Percentiles rank a stretch among this genome's conserved stretches.
Evolutionary conservation across 2,113 vertebrate species (phyloP).

Genomic region (Oncorhynchus gorbuscha): DNA sequence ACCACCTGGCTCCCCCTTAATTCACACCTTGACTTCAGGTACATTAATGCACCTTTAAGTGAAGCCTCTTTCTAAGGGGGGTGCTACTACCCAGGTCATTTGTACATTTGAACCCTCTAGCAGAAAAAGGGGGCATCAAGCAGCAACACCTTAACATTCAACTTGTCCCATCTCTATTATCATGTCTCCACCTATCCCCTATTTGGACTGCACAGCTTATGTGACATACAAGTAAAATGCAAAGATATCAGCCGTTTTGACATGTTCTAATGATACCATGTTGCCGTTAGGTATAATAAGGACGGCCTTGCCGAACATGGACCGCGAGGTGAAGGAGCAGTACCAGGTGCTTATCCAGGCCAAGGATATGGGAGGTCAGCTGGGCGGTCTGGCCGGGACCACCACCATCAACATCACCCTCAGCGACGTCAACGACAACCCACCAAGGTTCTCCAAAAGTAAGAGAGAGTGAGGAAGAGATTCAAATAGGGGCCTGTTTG

Average conservation of each 20-base stretch:
- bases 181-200: slow-evolving; percentile 17
- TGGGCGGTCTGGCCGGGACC: slow-evolving; percentile 93
- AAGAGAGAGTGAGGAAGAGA: slow-evolving; percentile 27
- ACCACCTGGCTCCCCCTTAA: too few relatives aligned
- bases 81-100: slow-evolving; percentile 23
- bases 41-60: slow-evolving; percentile 9
- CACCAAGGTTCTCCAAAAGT: slow-evolving; percentile 98
- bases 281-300: slow-evolving; percentile 85
- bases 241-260: too few relatives aligned
- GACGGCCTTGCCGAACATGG: slow-evolving; percentile 98
- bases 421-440: slow-evolving; percentile 98
- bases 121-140: background rate
- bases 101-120: slow-evolving; percentile 9
- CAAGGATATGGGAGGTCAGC: slow-evolving; percentile 98
- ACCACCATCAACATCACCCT: slow-evolving; percentile 94
- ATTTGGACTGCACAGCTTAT: slow-evolving; percentile 36
- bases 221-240: slow-evolving; percentile 11
- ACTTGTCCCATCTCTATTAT: slow-evolving; percentile 27
- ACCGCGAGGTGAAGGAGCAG: slow-evolving; percentile 95
- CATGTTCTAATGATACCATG: too few relatives aligned
- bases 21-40: too few relatives aligned
- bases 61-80: background rate
- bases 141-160: slow-evolving; percentile 8
- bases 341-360: slow-evolving; percentile 98
- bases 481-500: slow-evolving; percentile 48